phyloP scores from a whole-genome alignment of 2,888 invertebrate genomes.

The Lymantria monacha region DNA sequence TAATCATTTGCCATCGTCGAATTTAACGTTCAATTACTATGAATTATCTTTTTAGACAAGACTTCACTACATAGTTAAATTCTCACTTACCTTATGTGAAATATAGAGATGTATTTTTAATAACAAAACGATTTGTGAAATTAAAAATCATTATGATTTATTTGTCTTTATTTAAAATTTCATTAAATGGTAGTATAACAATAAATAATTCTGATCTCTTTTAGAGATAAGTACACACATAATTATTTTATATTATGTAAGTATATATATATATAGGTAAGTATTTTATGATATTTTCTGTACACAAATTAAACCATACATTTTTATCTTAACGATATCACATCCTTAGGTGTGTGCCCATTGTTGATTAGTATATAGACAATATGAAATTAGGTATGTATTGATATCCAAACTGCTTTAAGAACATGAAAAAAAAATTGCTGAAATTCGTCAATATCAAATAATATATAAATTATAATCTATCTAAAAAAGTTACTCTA shows the following conservation, averaged over 20 bases:
- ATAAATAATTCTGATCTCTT: conserved; percentile 77
- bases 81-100: too few relatives aligned
- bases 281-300: conserved; percentile 60
- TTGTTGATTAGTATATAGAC: conserved; percentile 53
- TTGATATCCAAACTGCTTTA: conserved; percentile 15
- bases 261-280: conserved; percentile 41
- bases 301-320: conserved; percentile 75
- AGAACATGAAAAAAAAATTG: not conserved
- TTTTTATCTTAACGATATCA: conserved; percentile 76
- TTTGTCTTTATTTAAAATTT: conserved; percentile 78
- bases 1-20: too few relatives aligned
- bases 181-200: conserved; percentile 75
- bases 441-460: not conserved
- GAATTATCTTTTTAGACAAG: too few relatives aligned
- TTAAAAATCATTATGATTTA: conserved; percentile 27
- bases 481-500: conserved; percentile 17
- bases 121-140: not conserved
- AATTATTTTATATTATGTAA: conserved; percentile 44
- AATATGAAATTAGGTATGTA: conserved; percentile 31
- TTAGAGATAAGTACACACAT: conserved; percentile 68
- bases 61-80: too few relatives aligned
- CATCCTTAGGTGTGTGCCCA: conserved; percentile 73
- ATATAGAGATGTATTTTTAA: too few relatives aligned
- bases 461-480: not conserved
- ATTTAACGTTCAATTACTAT: too few relatives aligned